phyloP scores from a whole-genome alignment of 2,888 invertebrate species.

The Pseudococcus longispinus region DNA sequence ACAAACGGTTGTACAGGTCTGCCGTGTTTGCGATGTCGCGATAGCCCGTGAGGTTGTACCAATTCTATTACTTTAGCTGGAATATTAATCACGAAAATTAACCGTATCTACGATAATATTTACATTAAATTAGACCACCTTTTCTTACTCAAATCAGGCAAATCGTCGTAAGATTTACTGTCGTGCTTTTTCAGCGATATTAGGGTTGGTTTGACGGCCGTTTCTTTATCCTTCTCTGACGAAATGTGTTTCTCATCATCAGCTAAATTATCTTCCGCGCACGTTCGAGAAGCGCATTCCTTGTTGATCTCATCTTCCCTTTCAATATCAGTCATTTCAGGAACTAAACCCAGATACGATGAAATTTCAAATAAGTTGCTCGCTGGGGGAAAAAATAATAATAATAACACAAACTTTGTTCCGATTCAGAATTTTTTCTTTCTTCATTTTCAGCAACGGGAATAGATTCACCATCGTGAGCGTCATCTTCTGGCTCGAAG shows the following conservation, averaged over 20 bases:
- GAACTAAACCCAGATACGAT: not conserved
- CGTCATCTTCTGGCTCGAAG: not conserved
- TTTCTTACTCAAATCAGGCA: conserved; percentile 31
- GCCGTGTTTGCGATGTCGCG: conserved; percentile 9
- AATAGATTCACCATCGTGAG: not conserved
- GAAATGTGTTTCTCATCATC: not conserved
- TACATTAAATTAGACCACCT: not conserved
- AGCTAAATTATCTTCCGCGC: not conserved
- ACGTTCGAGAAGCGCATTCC: not conserved
- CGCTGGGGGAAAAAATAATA: not conserved
- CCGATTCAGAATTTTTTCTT: not conserved
- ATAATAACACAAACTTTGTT: not conserved
- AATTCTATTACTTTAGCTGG: conserved; percentile 47
- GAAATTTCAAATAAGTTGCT: not conserved
- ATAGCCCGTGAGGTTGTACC: not conserved
- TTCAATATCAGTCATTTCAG: not conserved
- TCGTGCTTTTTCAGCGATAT: conserved; percentile 42
- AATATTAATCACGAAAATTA: not conserved
- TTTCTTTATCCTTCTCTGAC: not conserved
- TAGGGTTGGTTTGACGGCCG: not conserved
- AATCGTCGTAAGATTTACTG: conserved; percentile 40
- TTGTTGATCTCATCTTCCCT: not conserved
- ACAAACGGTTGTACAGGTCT: not conserved
- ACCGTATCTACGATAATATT: not conserved
- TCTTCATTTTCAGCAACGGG: not conserved